Conservation (phyloP, 2,797 vertebrate species). For the Carduelis carduelis region DNA sequence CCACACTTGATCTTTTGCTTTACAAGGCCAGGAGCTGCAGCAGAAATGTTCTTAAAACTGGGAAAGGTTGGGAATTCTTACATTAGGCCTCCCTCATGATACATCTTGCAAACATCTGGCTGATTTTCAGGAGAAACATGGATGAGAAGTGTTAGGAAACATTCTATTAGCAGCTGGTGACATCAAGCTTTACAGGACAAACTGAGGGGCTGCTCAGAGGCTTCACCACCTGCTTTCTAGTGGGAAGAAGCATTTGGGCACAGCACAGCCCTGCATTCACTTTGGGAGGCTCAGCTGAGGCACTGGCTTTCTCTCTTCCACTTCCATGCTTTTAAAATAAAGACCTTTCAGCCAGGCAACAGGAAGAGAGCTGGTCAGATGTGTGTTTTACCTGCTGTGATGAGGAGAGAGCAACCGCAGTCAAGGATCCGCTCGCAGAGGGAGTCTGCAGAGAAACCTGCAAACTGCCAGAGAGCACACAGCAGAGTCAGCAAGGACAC, state of each 20-base stretch:
- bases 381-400: conserved; percentile 87
- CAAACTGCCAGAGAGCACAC: conserved; percentile 81
- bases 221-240: background rate
- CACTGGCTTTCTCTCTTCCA: background rate
- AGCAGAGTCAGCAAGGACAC: background rate
- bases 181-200: conserved; percentile 6
- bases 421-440: conserved; percentile 93
- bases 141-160: background rate
- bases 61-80: background rate
- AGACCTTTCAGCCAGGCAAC: background rate
- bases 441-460: conserved; percentile 95
- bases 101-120: conserved; percentile 7
- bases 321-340: background rate
- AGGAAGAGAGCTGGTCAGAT: background rate
- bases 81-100: background rate
- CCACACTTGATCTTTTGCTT: background rate
- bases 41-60: background rate
- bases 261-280: background rate
- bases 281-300: background rate
- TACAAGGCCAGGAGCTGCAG: background rate
- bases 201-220: background rate
- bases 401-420: conserved; percentile 86
- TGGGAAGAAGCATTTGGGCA: background rate
- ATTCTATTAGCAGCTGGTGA: conserved; percentile 9
- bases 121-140: background rate